Percentiles rank a stretch among this genome's conserved stretches.
Evolutionary conservation across 2,888 invertebrate genomes (phyloP).

Genomic region (Noctua comes): DNA sequence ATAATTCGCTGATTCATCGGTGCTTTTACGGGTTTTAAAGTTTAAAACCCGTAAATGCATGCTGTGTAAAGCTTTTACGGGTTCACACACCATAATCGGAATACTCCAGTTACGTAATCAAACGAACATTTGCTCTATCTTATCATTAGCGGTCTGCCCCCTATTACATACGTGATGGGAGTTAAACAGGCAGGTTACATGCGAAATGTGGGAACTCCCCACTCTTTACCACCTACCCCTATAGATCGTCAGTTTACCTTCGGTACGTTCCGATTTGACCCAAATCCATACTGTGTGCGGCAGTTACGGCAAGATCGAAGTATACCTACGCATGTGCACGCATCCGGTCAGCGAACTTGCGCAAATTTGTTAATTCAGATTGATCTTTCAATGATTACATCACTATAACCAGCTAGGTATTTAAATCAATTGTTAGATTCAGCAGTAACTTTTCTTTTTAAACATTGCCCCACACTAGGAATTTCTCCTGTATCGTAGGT

Average conservation of each 20-base stretch:
- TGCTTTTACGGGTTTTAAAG: constrained; percentile 9
- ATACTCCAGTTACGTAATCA: background rate
- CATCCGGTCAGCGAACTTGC: background rate
- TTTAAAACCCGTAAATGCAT: background rate
- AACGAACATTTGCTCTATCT: background rate
- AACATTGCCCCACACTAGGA: too few species aligned
- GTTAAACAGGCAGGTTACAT: too few species aligned
- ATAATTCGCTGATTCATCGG: constrained; percentile 4
- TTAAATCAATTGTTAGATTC: background rate
- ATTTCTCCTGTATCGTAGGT: too few species aligned
- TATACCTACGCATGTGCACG: background rate
- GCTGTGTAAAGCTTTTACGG: too few species aligned
- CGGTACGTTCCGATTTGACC: background rate
- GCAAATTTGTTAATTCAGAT: background rate
- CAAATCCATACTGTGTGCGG: constrained; percentile 2
- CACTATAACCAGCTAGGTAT: background rate
- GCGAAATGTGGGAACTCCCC: background rate
- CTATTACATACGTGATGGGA: background rate
- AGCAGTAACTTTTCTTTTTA: background rate
- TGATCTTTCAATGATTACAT: background rate
- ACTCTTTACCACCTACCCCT: background rate
- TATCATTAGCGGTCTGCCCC: background rate
- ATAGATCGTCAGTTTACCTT: background rate
- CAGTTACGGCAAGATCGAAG: background rate
- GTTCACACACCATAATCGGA: background rate